Conservation (phyloP, 2,113 vertebrate species). For the Pristiophorus japonicus region DNA sequence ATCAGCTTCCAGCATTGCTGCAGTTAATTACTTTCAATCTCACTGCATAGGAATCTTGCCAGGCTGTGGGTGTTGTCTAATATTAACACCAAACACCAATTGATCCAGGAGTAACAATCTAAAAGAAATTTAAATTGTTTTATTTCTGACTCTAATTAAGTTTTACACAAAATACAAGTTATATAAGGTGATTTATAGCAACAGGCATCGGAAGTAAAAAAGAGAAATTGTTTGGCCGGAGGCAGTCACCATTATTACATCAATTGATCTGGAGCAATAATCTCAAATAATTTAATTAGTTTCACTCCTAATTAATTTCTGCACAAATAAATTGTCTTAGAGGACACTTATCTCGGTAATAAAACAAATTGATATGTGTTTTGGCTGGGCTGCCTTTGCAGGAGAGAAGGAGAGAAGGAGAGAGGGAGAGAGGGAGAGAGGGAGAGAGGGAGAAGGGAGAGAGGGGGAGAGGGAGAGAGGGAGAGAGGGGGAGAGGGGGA, state of each 20-base stretch:
- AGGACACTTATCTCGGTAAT: conserved; percentile 2
- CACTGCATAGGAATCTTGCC: not conserved
- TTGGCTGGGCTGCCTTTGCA: not conserved
- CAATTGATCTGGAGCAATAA: conserved; percentile 18
- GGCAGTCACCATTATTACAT: conserved; percentile 22
- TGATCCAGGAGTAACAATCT: conserved; percentile 22
- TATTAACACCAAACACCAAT: conserved; percentile 33
- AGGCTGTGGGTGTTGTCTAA: not conserved
- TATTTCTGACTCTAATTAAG: conserved; percentile 29
- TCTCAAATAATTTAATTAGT: conserved; percentile 34
- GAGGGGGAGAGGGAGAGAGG: too few species aligned
- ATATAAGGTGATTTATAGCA: not conserved
- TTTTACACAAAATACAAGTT: conserved; percentile 28
- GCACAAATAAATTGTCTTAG: conserved; percentile 30
- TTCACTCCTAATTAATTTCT: conserved; percentile 36
- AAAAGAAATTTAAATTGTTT: conserved; percentile 31
- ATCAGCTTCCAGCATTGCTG: not conserved
- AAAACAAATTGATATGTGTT: conserved; percentile 25
- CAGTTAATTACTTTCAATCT: conserved; percentile 22
- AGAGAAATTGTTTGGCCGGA: not conserved
- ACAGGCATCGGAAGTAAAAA: not conserved
- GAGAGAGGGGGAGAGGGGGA: not conserved
- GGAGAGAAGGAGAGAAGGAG: not conserved
- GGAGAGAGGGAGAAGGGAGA: too few species aligned
- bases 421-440: not conserved